Percentiles rank a stretch among this genome's conserved stretches.
These are phyloP conservation scores for Drosophila eohydei DNA, from an alignment of 2,888 invertebrate genomes.

Conservation along the genomic window DNA sequence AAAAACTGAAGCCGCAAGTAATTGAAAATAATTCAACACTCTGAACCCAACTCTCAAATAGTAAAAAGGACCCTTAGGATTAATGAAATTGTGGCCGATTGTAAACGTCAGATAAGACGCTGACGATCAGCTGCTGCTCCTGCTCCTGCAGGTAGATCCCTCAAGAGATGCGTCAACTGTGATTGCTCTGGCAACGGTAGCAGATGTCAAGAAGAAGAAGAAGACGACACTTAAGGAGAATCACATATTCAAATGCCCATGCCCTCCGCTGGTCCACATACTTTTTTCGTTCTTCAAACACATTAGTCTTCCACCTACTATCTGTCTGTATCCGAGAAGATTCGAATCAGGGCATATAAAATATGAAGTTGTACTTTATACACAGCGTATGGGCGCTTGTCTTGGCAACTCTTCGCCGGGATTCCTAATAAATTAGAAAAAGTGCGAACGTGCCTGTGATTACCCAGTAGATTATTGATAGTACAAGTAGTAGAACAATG, in stretches of 20 bases:
- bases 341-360: neutral
- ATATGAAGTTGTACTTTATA: neutral
- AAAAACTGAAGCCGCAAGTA: conserved; percentile 68
- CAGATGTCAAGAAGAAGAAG: conserved; percentile 3
- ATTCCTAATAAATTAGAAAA: conserved; percentile 22
- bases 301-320: neutral
- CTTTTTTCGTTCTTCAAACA: too few species aligned
- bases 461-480: conserved; percentile 48
- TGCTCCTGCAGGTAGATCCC: conserved; percentile 19
- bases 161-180: conserved; percentile 4
- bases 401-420: neutral
- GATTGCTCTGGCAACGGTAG: conserved; percentile 11
- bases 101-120: conserved; percentile 37
- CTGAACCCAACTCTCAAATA: conserved; percentile 46
- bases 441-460: conserved; percentile 63
- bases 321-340: neutral
- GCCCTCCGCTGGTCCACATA: neutral
- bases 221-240: neutral
- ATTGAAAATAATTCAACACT: conserved; percentile 73
- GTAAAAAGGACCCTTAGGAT: conserved; percentile 28
- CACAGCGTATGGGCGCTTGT: neutral
- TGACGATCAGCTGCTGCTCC: conserved; percentile 46
- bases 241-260: neutral
- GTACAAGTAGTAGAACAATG: conserved; percentile 42
- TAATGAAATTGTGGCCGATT: conserved; percentile 44